Percentiles rank a stretch among this genome's conserved stretches.
phyloP scores from a whole-genome alignment of 2,797 vertebrate species.

The Schizopygopsis malacanthus region DNA sequence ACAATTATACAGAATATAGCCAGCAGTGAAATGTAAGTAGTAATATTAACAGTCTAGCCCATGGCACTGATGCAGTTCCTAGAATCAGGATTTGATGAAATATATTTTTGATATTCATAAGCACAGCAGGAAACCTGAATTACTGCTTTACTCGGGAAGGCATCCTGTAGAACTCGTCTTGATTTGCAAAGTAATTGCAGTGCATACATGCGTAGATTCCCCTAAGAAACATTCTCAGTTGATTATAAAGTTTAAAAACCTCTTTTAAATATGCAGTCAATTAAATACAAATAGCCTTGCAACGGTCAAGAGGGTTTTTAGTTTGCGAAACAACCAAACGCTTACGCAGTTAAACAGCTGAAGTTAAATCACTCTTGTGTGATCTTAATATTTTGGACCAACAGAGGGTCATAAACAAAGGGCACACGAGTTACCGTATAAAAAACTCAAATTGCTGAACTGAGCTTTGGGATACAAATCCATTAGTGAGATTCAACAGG shows the following conservation, averaged over 20 bases:
- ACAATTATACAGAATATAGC: too few species aligned
- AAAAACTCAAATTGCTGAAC: background rate
- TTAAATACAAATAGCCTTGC: background rate
- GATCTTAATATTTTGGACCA: background rate
- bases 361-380: background rate
- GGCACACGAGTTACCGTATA: background rate
- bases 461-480: background rate
- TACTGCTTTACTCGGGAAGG: background rate
- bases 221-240: background rate
- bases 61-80: background rate
- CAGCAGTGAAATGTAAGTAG: too few species aligned
- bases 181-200: constrained; percentile 8
- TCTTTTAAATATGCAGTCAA: background rate
- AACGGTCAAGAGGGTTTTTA: background rate
- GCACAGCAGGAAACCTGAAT: background rate
- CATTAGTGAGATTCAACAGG: too few species aligned
- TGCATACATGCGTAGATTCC: background rate
- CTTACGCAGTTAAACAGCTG: background rate
- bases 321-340: background rate
- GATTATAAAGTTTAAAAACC: background rate
- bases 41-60: background rate
- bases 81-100: background rate
- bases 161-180: background rate
- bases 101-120: background rate
- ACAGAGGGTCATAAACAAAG: background rate